Evolutionary conservation across 2,113 vertebrate species (phyloP), one percentile per base, ranked within the genome.

Genomic region (Nycticebus coucang): DNA sequence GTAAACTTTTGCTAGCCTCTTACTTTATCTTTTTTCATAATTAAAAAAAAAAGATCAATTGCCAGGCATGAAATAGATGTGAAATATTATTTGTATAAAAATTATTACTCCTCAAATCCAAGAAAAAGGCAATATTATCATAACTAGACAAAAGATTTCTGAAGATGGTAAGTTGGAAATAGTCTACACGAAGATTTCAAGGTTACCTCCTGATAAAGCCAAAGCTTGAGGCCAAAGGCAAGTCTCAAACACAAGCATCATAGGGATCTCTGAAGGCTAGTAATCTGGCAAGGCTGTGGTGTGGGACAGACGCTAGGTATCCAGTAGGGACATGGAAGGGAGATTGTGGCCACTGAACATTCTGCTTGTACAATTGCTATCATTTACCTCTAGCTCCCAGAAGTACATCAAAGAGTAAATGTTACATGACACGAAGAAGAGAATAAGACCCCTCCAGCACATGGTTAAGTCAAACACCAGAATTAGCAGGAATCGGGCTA

Each of bases 41-140:
- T 45, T 64, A 3, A 4, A 28, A 72, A n/a, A 30, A 74, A n/a
- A n/a, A n/a, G n/a, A 24, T 79, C 41, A 72, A 18, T 5, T 7
- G 10, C 15, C 45, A 4, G 64, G 13, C 10, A 55, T 35, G 14
- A 66, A 50, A 60, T 60, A 30, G 62, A 22, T 64, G 19, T 75
- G 30, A 89, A 68, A 26, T 72, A 81, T 68, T 78, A 24, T 72
- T 57, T 74, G 37, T 62, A 26, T 85, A 10, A 91, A 85, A 71
- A 41, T 35, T 69, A 71, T 19, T 30, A 53, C 5, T 60, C 6
- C 33, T 26, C 1, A 84, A 84, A 35, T 1, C 14, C 22, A 62
- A 79, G 35, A 19, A 26, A 14, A 57, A 55, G 10, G 18, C 14
- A 78, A 62, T 79, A 78, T 62, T 82, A 6, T 10, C 15, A 71